Evolutionary conservation across 2,888 invertebrate species (phyloP).

Genomic region (Himalopsyche japonica): DNA sequence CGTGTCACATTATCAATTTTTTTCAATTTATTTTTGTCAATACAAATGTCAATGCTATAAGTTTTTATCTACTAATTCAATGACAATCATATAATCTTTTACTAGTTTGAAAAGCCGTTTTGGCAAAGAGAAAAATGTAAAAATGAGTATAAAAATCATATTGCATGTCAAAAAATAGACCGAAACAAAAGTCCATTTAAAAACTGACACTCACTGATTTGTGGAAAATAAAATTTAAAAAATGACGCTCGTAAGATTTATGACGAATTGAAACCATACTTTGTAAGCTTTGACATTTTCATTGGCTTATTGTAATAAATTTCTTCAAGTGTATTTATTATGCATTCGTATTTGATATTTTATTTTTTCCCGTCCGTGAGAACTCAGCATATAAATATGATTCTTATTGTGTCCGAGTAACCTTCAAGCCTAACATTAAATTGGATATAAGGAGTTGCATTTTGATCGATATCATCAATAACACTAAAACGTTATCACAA

Average conservation of each 20-base stretch:
- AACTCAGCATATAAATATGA: neutral
- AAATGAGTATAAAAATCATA: neutral
- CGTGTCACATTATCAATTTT: too few species aligned
- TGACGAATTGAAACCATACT: neutral
- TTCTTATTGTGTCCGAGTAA: neutral
- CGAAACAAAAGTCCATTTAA: too few species aligned
- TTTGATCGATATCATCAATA: neutral
- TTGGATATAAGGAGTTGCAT: neutral
- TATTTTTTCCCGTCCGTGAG: neutral
- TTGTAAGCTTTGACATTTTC: neutral
- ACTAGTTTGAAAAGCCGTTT: too few species aligned
- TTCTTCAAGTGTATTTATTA: neutral
- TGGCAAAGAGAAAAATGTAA: too few species aligned
- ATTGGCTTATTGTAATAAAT: neutral
- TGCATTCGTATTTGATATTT: neutral
- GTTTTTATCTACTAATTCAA: too few species aligned
- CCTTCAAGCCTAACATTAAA: neutral
- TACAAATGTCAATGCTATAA: too few species aligned
- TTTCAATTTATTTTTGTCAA: too few species aligned
- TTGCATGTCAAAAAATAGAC: neutral
- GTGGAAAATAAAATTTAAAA: neutral
- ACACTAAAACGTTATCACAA: neutral
- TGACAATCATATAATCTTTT: too few species aligned
- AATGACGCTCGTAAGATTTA: neutral
- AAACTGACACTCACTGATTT: neutral